A percentile compares a stretch with the other conserved stretches of the same genome.
These are phyloP conservation scores for Lycaon pictus DNA, from an alignment of 2,113 vertebrate genomes.

Conservation along the genomic window DNA sequence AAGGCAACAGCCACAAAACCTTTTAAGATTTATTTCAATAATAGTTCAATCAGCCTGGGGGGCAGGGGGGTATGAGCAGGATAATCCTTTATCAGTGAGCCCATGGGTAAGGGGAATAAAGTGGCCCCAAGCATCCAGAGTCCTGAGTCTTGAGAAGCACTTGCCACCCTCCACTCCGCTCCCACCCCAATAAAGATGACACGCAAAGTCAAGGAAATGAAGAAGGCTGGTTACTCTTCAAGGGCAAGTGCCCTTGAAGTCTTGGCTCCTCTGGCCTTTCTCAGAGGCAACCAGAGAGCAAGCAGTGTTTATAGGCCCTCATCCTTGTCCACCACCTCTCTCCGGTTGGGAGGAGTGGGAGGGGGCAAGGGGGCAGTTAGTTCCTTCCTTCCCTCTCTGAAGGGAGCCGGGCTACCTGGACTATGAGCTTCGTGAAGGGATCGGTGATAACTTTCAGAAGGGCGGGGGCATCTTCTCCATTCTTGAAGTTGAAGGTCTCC, in stretches of 20 bases:
- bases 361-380: too few species aligned
- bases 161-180: too few species aligned
- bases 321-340: too few species aligned
- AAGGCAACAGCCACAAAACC: neutral
- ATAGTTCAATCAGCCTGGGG: neutral
- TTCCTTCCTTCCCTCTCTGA: accelerated
- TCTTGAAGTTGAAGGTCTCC: conserved; percentile 91
- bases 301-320: neutral
- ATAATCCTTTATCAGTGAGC: neutral
- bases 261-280: neutral
- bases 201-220: neutral
- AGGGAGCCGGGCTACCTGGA: conserved; percentile 90
- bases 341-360: accelerated
- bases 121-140: too few species aligned
- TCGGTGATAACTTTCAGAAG: conserved; percentile 98
- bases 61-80: neutral
- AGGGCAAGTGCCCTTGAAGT: too few species aligned
- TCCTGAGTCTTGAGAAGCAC: neutral
- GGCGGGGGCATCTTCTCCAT: conserved; percentile 93
- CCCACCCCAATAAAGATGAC: neutral
- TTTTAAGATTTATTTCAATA: neutral
- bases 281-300: neutral
- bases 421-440: conserved; percentile 94
- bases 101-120: neutral
- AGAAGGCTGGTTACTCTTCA: neutral